A percentile compares a stretch with the other conserved stretches of the same genome.
Evolutionary conservation across 2,113 vertebrate species (phyloP).

Genomic region (Tupaia chinensis): DNA sequence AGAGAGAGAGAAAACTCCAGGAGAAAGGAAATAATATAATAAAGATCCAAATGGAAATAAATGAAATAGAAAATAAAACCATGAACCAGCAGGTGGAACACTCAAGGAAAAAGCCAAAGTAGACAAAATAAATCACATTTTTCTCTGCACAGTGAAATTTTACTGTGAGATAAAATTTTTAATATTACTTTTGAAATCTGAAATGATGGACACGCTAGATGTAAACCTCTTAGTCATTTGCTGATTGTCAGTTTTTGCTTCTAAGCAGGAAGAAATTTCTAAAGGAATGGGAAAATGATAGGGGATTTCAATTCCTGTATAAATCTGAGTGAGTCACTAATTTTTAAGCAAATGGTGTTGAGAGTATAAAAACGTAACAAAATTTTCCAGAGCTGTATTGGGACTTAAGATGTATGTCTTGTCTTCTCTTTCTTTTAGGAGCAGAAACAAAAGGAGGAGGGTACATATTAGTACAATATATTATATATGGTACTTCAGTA

Average conservation of each 20-base stretch:
- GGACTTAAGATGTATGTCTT: background rate
- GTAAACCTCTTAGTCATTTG: background rate
- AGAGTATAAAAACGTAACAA: constrained; percentile 13
- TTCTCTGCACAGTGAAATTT: constrained; percentile 4
- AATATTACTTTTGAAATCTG: constrained; percentile 27
- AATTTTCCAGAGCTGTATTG: background rate
- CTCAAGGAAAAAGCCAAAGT: background rate
- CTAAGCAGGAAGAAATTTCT: background rate
- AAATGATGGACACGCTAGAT: background rate
- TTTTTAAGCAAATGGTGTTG: constrained; percentile 6
- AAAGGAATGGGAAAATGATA: background rate
- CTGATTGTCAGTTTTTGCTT: background rate
- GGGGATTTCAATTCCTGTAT: background rate
- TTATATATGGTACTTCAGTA: background rate
- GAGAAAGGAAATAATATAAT: too few species aligned
- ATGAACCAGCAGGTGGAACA: background rate
- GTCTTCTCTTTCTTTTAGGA: background rate
- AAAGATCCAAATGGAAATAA: too few species aligned
- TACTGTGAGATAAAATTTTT: background rate
- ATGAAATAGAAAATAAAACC: too few species aligned
- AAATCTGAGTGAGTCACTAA: constrained; percentile 7
- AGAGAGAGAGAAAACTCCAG: too few species aligned
- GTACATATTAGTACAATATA: background rate
- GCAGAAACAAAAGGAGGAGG: background rate
- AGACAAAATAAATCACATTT: constrained; percentile 12